Conservation (phyloP, 2,797 vertebrate genomes). For the Hybognathus amarus region DNA sequence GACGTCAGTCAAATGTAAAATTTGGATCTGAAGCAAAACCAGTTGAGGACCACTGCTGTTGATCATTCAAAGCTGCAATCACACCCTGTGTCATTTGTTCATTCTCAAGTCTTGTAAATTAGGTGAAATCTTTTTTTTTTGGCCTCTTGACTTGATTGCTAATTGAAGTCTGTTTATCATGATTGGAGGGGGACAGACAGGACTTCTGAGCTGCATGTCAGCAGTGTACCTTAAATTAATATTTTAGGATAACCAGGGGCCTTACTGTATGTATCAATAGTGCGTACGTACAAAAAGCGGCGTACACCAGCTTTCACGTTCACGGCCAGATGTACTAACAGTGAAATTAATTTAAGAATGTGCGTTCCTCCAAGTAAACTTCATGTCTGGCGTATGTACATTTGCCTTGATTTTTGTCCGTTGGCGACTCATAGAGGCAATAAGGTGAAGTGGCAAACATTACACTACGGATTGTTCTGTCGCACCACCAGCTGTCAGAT, state of each 20-base stretch:
- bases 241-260: not conserved
- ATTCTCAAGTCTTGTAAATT: not conserved
- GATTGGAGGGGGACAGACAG: not conserved
- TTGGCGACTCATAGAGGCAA: no score
- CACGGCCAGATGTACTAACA: no score
- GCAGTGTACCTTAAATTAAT: not conserved
- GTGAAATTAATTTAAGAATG: no score
- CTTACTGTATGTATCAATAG: no score
- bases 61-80: not conserved
- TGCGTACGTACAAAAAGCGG: no score
- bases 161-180: conserved; percentile 2
- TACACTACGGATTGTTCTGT: no score
- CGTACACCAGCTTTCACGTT: no score
- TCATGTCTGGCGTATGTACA: no score
- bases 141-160: conserved; percentile 4
- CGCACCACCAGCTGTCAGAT: no score
- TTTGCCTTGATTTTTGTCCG: no score
- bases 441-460: no score
- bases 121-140: not conserved
- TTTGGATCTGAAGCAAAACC: not conserved
- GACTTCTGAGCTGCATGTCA: not conserved
- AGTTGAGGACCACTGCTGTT: not conserved
- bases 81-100: not conserved
- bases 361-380: no score
- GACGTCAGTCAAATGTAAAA: not conserved